A percentile compares a stretch with the other conserved stretches of the same genome.
Conservation (phyloP, 2,797 vertebrate species). For the Loris lydekkerianus region DNA sequence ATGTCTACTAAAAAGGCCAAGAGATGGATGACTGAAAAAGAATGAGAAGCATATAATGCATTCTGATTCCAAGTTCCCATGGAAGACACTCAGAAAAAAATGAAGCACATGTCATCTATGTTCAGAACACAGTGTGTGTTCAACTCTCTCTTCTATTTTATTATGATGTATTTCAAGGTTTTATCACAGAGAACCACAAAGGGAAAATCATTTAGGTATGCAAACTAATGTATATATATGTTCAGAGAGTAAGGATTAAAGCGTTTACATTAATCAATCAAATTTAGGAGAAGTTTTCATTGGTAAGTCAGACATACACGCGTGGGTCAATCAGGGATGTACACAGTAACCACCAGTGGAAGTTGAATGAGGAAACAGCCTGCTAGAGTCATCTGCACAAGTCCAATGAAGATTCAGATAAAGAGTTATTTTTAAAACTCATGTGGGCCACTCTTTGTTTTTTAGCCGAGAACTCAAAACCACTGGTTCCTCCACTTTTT, state of each 20-base stretch:
- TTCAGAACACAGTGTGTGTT: neutral
- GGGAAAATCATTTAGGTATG: neutral
- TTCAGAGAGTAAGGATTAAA: neutral
- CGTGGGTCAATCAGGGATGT: neutral
- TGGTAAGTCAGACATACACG: neutral
- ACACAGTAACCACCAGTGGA: neutral
- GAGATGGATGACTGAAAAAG: neutral
- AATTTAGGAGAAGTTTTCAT: neutral
- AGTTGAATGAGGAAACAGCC: neutral
- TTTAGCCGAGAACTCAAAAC: conserved; percentile 34
- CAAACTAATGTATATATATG: neutral
- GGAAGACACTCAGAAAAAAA: neutral
- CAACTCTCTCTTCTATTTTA: neutral
- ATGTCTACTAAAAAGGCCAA: neutral
- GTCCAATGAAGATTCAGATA: neutral
- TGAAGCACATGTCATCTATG: neutral
- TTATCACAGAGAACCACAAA: neutral
- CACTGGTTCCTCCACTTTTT: neutral
- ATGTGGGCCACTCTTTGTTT: neutral
- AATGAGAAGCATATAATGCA: neutral
- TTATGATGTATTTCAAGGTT: neutral
- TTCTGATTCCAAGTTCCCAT: neutral
- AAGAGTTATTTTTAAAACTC: neutral
- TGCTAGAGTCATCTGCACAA: neutral
- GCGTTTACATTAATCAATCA: neutral